phyloP scores from a whole-genome alignment of 2,797 vertebrate genomes.

The Heterohyrax brucei region DNA sequence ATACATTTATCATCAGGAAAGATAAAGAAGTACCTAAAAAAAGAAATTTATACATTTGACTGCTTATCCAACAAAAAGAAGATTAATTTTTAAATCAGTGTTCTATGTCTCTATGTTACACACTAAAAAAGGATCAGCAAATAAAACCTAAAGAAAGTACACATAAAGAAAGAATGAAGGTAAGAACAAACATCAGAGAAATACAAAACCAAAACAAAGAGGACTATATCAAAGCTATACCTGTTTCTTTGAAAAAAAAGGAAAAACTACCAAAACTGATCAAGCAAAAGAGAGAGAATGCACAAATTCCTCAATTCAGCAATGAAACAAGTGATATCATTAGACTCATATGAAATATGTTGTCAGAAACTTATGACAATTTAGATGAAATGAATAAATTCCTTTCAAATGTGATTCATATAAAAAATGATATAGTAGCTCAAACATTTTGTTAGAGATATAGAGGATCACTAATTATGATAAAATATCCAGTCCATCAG shows the following conservation, averaged over 20 bases:
- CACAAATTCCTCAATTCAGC: background rate
- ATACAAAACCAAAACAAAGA: background rate
- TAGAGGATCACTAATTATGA: background rate
- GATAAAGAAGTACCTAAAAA: background rate
- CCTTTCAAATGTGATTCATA: background rate
- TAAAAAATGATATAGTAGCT: background rate
- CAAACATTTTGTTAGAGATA: background rate
- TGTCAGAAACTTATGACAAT: background rate
- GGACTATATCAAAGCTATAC: background rate
- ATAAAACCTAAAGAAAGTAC: background rate
- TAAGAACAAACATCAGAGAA: background rate
- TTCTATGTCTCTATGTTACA: background rate
- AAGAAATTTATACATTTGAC: background rate
- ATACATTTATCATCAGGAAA: background rate
- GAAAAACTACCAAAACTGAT: background rate
- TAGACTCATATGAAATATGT: background rate
- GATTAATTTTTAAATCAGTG: background rate
- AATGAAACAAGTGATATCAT: background rate
- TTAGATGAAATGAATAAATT: slow-evolving; percentile 1
- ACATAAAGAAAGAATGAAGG: background rate
- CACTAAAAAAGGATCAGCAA: background rate
- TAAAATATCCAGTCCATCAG: background rate
- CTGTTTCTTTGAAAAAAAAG: background rate
- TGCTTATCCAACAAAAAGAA: slow-evolving; percentile 37
- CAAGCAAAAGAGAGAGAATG: background rate